These are phyloP conservation scores for Theocolax elegans DNA, from an alignment of 1,140 invertebrate genomes.

Conservation along the genomic window DNA sequence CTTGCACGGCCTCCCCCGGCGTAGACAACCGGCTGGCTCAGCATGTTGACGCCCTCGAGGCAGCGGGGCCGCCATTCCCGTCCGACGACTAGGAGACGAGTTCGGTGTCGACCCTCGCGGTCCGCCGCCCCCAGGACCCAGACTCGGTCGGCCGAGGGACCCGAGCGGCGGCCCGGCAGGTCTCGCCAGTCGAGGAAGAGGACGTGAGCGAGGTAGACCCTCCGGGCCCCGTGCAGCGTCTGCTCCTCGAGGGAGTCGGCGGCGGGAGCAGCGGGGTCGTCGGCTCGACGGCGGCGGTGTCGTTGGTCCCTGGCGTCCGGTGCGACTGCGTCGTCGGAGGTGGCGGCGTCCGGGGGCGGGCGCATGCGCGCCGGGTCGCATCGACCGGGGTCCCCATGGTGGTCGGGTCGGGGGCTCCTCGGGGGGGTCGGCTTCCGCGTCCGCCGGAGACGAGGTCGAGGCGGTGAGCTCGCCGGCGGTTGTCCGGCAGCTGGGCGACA, in stretches of 20 bases:
- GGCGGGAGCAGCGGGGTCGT: too few species aligned
- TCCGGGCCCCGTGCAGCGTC: conserved; percentile 55
- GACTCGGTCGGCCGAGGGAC: conserved; percentile 52
- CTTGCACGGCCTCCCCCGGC: conserved; percentile 67
- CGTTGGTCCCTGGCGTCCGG: too few species aligned
- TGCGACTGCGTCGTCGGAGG: too few species aligned
- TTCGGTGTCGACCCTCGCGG: conserved; percentile 66
- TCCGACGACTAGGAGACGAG: conserved; percentile 66
- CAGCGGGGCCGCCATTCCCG: conserved; percentile 67
- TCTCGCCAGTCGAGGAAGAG: conserved; percentile 66
- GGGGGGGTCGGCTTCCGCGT: too few species aligned
- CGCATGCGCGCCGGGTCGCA: conserved; percentile 57
- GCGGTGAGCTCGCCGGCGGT: background rate
- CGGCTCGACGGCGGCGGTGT: too few species aligned
- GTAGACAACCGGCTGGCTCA: conserved; percentile 69
- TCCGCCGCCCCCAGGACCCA: conserved; percentile 69
- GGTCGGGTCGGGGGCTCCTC: background rate
- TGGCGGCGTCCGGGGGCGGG: conserved; percentile 39
- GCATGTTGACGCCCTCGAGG: conserved; percentile 67
- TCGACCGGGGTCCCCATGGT: conserved; percentile 56
- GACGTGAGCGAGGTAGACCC: conserved; percentile 66
- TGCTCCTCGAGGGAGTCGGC: conserved; percentile 43
- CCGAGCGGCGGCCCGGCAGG: conserved; percentile 57
- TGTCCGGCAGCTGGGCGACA: conserved; percentile 11
- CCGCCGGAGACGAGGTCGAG: background rate